These are phyloP conservation scores for Ctenopoma multispine DNA, from an alignment of 2,797 vertebrate genomes.

Conservation along the genomic window DNA sequence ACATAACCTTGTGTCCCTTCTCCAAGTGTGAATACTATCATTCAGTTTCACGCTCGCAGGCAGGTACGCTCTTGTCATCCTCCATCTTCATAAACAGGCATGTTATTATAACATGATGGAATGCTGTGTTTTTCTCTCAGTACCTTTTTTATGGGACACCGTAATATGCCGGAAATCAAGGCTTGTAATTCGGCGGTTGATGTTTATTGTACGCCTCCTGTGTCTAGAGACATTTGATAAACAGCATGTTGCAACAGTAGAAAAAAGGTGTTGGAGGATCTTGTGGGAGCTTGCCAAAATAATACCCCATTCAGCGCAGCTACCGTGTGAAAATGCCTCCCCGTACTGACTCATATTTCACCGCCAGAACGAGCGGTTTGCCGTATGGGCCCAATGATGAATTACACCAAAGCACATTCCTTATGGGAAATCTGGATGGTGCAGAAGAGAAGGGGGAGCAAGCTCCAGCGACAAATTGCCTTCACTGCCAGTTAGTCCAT, in stretches of 20 bases:
- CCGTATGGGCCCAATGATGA: constrained; percentile 81
- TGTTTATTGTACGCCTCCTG: constrained; percentile 77
- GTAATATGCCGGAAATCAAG: constrained; percentile 73
- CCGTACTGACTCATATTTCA: constrained; percentile 80
- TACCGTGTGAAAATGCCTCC: constrained; percentile 77
- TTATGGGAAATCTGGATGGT: constrained; percentile 85
- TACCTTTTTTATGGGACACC: constrained; percentile 59
- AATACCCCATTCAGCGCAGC: constrained; percentile 77
- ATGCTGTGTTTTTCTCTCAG: constrained; percentile 55
- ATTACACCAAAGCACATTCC: constrained; percentile 82
- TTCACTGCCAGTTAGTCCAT: constrained; percentile 89
- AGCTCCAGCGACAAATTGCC: constrained; percentile 88
- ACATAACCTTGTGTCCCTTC: constrained; percentile 23
- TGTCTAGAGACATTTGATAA: constrained; percentile 78
- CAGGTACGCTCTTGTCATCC: constrained; percentile 70
- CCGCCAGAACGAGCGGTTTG: constrained; percentile 77
- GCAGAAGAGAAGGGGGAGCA: constrained; percentile 67
- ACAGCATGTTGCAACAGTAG: constrained; percentile 73
- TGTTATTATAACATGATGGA: constrained; percentile 77
- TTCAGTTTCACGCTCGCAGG: constrained; percentile 60
- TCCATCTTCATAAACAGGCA: constrained; percentile 75
- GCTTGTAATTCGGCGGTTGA: constrained; percentile 75
- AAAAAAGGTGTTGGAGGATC: constrained; percentile 76
- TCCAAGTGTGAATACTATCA: constrained; percentile 59
- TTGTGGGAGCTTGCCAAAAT: constrained; percentile 82